Evolutionary conservation across 2,888 invertebrate genomes (phyloP).

Genomic region (Tinea trinotella): DNA sequence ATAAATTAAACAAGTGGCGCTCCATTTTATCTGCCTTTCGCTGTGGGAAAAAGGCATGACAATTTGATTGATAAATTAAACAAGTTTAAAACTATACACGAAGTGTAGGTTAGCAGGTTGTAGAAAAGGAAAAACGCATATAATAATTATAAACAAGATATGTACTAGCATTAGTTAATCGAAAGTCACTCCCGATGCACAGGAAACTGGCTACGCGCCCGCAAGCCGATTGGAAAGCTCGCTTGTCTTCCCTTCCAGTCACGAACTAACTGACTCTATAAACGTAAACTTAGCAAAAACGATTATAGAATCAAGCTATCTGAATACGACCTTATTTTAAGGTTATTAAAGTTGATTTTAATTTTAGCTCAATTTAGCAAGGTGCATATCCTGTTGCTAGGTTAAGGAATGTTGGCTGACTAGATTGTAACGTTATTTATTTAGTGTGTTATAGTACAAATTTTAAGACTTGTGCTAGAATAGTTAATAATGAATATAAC

Average conservation of each 20-base stretch:
- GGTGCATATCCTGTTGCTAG: neutral
- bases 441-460: neutral
- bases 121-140: neutral
- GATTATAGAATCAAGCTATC: neutral
- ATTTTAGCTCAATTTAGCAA: neutral
- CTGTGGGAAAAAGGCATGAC: too few species aligned
- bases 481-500: too few species aligned
- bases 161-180: neutral
- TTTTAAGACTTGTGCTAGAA: too few species aligned
- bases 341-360: neutral
- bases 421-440: neutral
- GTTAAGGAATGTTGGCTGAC: slow-evolving; percentile 2
- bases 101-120: neutral
- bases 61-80: too few species aligned
- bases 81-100: neutral
- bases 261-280: slow-evolving; percentile 11
- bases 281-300: slow-evolving; percentile 14
- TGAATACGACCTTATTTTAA: neutral
- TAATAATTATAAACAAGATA: neutral
- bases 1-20: too few species aligned
- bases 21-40: too few species aligned
- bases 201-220: slow-evolving; percentile 16
- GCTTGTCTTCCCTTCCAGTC: slow-evolving; percentile 10
- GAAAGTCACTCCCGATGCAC: slow-evolving; percentile 7
- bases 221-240: slow-evolving; percentile 15